Base-by-base conservation (phyloP, 2,113 vertebrate genomes). In the Heteronetta atricapilla region DNA sequence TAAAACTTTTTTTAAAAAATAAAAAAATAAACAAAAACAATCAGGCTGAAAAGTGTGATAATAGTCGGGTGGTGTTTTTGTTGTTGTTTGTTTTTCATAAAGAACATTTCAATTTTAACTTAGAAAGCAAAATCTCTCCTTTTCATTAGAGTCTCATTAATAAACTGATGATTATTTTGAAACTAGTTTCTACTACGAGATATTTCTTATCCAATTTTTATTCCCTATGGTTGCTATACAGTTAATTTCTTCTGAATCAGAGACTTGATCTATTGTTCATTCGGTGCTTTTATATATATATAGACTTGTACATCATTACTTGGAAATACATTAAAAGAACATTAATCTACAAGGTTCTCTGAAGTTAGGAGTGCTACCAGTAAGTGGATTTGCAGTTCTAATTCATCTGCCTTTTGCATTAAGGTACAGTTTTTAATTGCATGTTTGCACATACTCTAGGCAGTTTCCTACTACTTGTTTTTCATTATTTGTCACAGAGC, bases 301-400 rank as follows among this genome's bases (percentile, higher is more conserved):
- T 25, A 73, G 13, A 11, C 29, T 88, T 86, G n/a, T 91, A 85
- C 55, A 70, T 85, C 36, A 63, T 69, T 88, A 59, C 78, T 88
- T 53, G 75, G 59, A 95, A 95, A 70, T 89, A 38, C 28, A 91
- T 97, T 89, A 91, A 88, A 96, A 94, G 58, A 44, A 50, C n/a
- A 93, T 92, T 84, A 94, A 82, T 90, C 68, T 55, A 23, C 58
- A 46, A 82, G 86, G 68, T 62, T 55, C 63, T 92, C 13, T 77
- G 90, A 92, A 79, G 81, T 60, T 68, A 69, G 31, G 48, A 87
- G 70, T 92, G 81, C 77, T 92, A 94, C 91, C 78, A 85, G 48
- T 94, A 83, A 91, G 79, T 93, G 79, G 64, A 89, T 91, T 96
- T 95, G 56, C 89, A 95, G 91, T 55, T 82, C 60, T 82, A 81